Percentiles rank a stretch among this genome's conserved stretches.
These are phyloP conservation scores for Luperina testacea DNA, from an alignment of 2,888 invertebrate genomes.

Conservation along the genomic window DNA sequence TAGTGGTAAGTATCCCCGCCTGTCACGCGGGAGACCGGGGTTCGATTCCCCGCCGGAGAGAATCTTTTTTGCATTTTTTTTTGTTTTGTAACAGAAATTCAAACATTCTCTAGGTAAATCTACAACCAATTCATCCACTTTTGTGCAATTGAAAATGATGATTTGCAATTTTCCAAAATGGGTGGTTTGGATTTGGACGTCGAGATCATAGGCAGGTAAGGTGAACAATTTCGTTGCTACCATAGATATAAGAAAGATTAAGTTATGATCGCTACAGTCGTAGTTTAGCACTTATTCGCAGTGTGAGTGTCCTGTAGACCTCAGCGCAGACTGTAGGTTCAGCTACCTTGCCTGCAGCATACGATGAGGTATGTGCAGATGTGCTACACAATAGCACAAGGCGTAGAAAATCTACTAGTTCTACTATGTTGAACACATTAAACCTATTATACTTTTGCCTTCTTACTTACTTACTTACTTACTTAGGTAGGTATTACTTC, in stretches of 20 bases:
- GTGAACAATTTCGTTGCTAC: background rate
- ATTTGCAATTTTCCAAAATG: background rate
- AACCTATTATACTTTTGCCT: background rate
- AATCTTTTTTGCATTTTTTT: slow-evolving; percentile 49
- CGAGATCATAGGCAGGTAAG: background rate
- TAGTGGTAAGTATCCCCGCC: slow-evolving; percentile 91
- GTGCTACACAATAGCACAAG: background rate
- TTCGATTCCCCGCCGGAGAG: slow-evolving; percentile 72
- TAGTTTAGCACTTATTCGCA: background rate
- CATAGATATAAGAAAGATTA: no score
- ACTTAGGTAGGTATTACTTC: background rate
- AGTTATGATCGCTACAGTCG: background rate
- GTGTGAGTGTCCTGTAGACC: background rate
- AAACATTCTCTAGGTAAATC: background rate
- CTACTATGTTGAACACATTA: background rate
- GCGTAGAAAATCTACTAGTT: background rate
- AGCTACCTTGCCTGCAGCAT: no score
- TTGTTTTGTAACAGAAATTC: fast-evolving
- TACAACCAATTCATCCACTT: background rate
- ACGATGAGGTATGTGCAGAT: background rate
- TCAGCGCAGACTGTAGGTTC: background rate
- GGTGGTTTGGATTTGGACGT: background rate
- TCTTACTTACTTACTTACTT: background rate
- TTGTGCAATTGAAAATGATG: background rate
- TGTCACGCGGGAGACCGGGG: slow-evolving; percentile 89